Percentiles rank a stretch among this genome's conserved stretches.
These are phyloP conservation scores for Pleuronectes platessa DNA, from an alignment of 2,113 vertebrate species.

Conservation along the genomic window DNA sequence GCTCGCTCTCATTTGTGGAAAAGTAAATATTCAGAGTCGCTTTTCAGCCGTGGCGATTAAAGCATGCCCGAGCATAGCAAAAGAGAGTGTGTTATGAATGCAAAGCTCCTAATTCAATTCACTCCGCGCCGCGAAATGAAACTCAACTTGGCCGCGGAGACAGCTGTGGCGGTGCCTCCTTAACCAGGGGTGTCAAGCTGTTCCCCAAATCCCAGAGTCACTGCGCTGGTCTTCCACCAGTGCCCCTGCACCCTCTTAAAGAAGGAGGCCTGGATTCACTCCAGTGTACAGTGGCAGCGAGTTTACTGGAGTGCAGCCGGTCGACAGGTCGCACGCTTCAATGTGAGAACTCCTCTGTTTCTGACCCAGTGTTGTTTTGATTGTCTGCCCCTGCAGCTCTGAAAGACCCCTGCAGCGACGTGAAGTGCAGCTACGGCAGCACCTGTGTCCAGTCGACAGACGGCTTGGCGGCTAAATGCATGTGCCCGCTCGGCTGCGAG, in stretches of 20 bases:
- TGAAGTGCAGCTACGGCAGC: conserved; percentile 94
- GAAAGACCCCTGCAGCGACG: conserved; percentile 90
- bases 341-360: conserved; percentile 19
- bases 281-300: conserved; percentile 36
- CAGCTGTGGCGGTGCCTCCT: conserved; percentile 64
- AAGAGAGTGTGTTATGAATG: conserved; percentile 62
- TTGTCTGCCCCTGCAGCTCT: conserved; percentile 79
- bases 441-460: conserved; percentile 89
- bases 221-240: conserved; percentile 39
- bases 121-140: conserved; percentile 51
- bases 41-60: conserved; percentile 52
- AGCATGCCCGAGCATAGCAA: conserved; percentile 60
- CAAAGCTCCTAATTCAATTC: conserved; percentile 64
- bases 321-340: conserved; percentile 26
- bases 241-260: conserved; percentile 49
- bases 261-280: conserved; percentile 45
- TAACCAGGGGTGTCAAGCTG: conserved; percentile 63
- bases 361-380: conserved; percentile 24
- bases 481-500: conserved; percentile 88
- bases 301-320: conserved; percentile 7
- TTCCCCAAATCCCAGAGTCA: conserved; percentile 66
- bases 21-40: conserved; percentile 72
- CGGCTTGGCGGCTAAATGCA: conserved; percentile 87
- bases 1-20: conserved; percentile 59
- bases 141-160: conserved; percentile 69